Percentiles rank a stretch among this genome's conserved stretches.
Evolutionary conservation across 2,888 invertebrate species (phyloP).

Genomic region (Archips xylosteana): DNA sequence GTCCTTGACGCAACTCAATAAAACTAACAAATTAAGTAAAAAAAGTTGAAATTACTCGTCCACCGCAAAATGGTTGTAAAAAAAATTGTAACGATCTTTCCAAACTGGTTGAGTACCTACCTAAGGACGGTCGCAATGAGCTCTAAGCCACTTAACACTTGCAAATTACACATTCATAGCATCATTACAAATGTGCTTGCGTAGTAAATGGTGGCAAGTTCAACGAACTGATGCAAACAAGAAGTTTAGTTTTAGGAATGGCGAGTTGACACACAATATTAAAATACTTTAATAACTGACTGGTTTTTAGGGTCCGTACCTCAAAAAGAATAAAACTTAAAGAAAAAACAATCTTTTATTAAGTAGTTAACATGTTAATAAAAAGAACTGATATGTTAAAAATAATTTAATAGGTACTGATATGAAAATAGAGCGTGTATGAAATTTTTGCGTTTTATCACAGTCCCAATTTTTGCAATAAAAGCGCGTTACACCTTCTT

Average conservation of each 20-base stretch:
- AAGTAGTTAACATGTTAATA: no score
- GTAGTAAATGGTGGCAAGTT: neutral
- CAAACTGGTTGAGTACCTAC: conserved; percentile 17
- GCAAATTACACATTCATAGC: conserved; percentile 16
- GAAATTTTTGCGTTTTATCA: no score
- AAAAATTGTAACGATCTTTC: conserved; percentile 2
- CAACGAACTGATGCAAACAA: conserved; percentile 10
- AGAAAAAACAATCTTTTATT: no score
- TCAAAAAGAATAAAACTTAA: no score
- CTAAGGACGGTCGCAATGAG: conserved; percentile 14
- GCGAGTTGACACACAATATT: neutral
- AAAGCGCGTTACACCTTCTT: no score
- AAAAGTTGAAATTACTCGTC: conserved; percentile 5
- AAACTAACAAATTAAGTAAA: neutral
- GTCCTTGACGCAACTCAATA: conserved; percentile 10
- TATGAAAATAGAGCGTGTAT: no score
- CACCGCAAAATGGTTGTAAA: neutral
- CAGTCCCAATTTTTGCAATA: no score
- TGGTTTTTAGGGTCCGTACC: no score
- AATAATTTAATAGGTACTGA: no score
- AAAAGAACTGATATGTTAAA: no score
- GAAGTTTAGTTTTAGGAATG: neutral
- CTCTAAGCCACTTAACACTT: conserved; percentile 10
- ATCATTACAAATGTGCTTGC: neutral
- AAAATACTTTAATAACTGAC: neutral